Conservation (phyloP, 2,797 vertebrate species). For the Sandelia bainsii region DNA sequence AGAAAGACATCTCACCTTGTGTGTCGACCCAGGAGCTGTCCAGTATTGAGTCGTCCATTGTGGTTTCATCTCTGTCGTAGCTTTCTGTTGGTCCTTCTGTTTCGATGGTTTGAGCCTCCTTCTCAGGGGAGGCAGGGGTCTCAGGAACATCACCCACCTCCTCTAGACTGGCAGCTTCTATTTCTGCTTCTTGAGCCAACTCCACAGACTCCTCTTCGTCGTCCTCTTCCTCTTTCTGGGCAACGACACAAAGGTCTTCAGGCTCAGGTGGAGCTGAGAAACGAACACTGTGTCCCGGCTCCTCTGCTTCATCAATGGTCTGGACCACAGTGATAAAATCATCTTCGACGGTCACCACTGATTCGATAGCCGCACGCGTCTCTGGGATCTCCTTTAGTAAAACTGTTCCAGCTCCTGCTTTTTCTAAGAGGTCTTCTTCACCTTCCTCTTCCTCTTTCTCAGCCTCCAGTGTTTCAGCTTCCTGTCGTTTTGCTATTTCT, state of each 20-base stretch:
- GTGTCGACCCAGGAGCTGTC: constrained; percentile 99
- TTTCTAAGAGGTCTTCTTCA: constrained; percentile 61
- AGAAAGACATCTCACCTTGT: constrained; percentile 89
- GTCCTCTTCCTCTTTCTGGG: constrained; percentile 80
- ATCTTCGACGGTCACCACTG: constrained; percentile 96
- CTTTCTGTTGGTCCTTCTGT: constrained; percentile 92
- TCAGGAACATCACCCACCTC: constrained; percentile 83
- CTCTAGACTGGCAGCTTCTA: constrained; percentile 83
- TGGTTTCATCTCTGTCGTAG: constrained; percentile 96
- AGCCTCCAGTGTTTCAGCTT: constrained; percentile 33
- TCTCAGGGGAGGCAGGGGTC: constrained; percentile 84
- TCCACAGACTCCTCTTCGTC: constrained; percentile 85
- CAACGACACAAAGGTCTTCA: constrained; percentile 76
- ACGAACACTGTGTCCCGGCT: constrained; percentile 92
- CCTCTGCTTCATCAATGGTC: constrained; percentile 94
- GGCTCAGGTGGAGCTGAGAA: constrained; percentile 90
- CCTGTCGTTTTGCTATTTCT: constrained; percentile 42
- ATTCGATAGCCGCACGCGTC: constrained; percentile 91
- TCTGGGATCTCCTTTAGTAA: constrained; percentile 77
- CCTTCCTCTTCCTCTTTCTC: constrained; percentile 56
- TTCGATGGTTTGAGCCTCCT: constrained; percentile 76
- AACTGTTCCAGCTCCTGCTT: constrained; percentile 58
- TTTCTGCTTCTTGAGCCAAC: constrained; percentile 83
- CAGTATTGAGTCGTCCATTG: constrained; percentile 97
- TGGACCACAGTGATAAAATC: constrained; percentile 98